Conservation (phyloP, 1,140 invertebrate genomes). For the Hyles vespertilio region DNA sequence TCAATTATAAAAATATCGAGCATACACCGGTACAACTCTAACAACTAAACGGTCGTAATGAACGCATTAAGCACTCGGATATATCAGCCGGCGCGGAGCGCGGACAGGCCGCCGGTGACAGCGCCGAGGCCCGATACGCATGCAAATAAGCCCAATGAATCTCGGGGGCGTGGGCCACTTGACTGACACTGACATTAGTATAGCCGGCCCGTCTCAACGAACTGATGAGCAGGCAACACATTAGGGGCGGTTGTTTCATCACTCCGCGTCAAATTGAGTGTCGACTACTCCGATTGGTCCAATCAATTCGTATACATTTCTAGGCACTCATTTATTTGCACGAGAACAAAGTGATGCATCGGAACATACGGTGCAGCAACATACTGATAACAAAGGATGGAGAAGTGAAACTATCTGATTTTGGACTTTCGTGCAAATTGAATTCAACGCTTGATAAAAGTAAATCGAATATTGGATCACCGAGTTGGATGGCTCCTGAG, state of each 20-base stretch:
- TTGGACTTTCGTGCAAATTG: conserved; percentile 88
- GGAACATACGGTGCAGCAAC: conserved; percentile 91
- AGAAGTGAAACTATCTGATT: conserved; percentile 89
- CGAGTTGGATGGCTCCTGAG: conserved; percentile 95
- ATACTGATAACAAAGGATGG: conserved; percentile 90
- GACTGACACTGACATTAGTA: conserved; percentile 64
- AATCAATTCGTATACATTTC: conserved; percentile 41
- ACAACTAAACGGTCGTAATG: conserved; percentile 44
- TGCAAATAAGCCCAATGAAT: conserved; percentile 70
- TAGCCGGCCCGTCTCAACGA: conserved; percentile 39
- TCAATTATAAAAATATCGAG: conserved; percentile 9
- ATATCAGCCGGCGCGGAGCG: conserved; percentile 49
- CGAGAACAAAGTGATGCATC: conserved; percentile 90
- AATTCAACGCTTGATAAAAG: conserved; percentile 83
- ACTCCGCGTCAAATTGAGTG: conserved; percentile 45
- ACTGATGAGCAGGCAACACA: conserved; percentile 4
- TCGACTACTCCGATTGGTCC: conserved; percentile 41
- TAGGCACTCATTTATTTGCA: conserved; percentile 88
- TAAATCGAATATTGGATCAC: conserved; percentile 88
- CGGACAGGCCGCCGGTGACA: conserved; percentile 51
- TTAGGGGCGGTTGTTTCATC: conserved; percentile 50
- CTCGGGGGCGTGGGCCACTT: conserved; percentile 58
- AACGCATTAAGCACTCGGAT: conserved; percentile 64
- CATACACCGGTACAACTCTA: conserved; percentile 20
- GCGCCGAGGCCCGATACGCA: conserved; percentile 50